Conservation (phyloP, 2,113 vertebrate species). For the Platichthys flesus region DNA sequence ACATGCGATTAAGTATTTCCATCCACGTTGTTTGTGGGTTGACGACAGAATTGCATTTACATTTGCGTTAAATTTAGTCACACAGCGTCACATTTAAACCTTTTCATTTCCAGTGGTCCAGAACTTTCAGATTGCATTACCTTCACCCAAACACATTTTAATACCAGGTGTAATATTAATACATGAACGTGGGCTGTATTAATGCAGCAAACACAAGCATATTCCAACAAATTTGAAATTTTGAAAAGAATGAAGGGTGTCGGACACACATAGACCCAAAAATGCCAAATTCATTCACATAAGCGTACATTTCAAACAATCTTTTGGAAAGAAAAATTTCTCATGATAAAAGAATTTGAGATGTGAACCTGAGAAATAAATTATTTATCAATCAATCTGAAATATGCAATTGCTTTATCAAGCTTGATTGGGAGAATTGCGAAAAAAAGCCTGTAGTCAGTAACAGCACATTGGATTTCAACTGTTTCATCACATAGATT, state of each 20-base stretch:
- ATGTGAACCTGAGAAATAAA: conserved; percentile 42
- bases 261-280: conserved; percentile 32
- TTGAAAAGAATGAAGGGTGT: conserved; percentile 3
- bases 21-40: neutral
- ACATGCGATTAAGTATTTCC: neutral
- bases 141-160: neutral
- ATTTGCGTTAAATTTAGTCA: too few species aligned
- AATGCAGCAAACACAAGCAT: conserved; percentile 31
- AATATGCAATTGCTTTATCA: conserved; percentile 2
- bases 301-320: conserved; percentile 12
- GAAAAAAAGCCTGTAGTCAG: conserved; percentile 6
- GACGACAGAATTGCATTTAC: neutral
- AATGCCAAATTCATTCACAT: conserved; percentile 20
- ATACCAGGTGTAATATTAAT: neutral
- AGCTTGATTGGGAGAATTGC: conserved; percentile 13
- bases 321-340: too few species aligned
- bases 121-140: too few species aligned
- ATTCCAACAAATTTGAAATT: conserved; percentile 46
- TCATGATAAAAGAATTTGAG: neutral
- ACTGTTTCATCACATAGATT: conserved; percentile 44
- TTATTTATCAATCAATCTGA: conserved; percentile 2
- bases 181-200: conserved; percentile 20
- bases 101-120: too few species aligned
- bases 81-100: neutral
- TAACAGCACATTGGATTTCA: conserved; percentile 40